Base-by-base conservation (phyloP, 1,140 invertebrate genomes). In the Drosophila nigromelanica region DNA sequence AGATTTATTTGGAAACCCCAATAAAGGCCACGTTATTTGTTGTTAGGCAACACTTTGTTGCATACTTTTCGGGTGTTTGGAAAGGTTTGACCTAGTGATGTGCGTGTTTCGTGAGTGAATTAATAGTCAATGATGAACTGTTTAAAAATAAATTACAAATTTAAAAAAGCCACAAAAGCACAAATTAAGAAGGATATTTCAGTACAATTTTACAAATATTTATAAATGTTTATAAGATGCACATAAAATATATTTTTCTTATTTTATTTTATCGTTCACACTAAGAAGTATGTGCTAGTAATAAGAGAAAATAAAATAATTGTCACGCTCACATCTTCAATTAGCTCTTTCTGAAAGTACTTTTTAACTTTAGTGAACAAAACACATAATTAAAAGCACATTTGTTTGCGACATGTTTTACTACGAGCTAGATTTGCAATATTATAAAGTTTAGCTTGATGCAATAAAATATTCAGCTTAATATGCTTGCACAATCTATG, bases 41-140 rank as follows among this genome's bases (percentile, higher is more conserved):
- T 48, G 50, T 40, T 62, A 30, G 37, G 24, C 7, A 71, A 52
- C 62, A 72, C 45, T 72, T 67, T 67, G 54, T 72, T 39, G 62
- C 54, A 66, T 58, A 56, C 61, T 58, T 72, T 37, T 58, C 27
- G 35, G 27, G 11, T 15, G n/a, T 21, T 43, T 7, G 14, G 2
- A 2, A 35, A 45, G 27, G 56, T 35, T 5, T 10, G 24, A 51
- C 5, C 12, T 50, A 50, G 27, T 7, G 47, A 61, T 47, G 58
- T 54, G 30, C 30, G 30, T 10, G 15, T 48, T 11, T 54, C 48
- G 3, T 33, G 48, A 30, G 18, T n/a, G n/a, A n/a, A n/a, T n/a
- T n/a, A n/a, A n/a, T n/a, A n/a, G n/a, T n/a, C n/a, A n/a, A n/a
- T n/a, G n/a, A n/a, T n/a, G n/a, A n/a, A n/a, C n/a, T n/a, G n/a